Evolutionary conservation across 2,113 vertebrate genomes (phyloP), one percentile per base, ranked within the genome.

Genomic region (Dasypus novemcinctus): DNA sequence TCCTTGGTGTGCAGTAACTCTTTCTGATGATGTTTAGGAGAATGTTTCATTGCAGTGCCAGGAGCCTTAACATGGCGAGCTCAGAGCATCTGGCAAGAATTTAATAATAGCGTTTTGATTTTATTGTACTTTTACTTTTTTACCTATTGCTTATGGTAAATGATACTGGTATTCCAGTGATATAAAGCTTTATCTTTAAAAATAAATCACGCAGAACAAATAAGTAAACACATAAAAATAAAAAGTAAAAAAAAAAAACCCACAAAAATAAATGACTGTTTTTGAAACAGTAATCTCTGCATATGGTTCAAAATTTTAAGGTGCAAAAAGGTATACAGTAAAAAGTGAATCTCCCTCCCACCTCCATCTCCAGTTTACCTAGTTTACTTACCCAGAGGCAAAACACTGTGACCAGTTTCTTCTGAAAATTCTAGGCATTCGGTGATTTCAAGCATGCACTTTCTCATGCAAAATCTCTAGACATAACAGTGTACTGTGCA

Each of bases 151-250:
- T 94, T 75, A 41, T 4, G n/a, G 29, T 69, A 91, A 87, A 33
- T 91, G 23, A 80, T 85, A 38, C 68, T 87, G 29, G 31, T 85
- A 87, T 96, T 89, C 33, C 61, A 76, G 36, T 61, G 71, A 52
- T 85, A 69, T 0, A 41, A 52, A 54, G 5, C 36, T 87, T 82
- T 38, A 71, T 46, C 93, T 87, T 46, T 52, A 66, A 72, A 79
- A 93, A 85, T 52, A 71, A 64, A 43, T 69, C 41, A 72, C 41
- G 8, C 46, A 49, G 8, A 49, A 49, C 46, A 46, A 46, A 46
- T 46, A 11, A 49, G 11, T 49, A 49, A 49, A 49, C 11, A 49
- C 11, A 49, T 49, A 49, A 49, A 49, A 49, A 49, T 49, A 49
- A 49, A 49, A 49, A 49, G 8, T 49, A 49, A 49, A 49, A 49